phyloP scores from a whole-genome alignment of 53 echinoderm and acorn worm genomes.

The Actinopyga echinites region DNA sequence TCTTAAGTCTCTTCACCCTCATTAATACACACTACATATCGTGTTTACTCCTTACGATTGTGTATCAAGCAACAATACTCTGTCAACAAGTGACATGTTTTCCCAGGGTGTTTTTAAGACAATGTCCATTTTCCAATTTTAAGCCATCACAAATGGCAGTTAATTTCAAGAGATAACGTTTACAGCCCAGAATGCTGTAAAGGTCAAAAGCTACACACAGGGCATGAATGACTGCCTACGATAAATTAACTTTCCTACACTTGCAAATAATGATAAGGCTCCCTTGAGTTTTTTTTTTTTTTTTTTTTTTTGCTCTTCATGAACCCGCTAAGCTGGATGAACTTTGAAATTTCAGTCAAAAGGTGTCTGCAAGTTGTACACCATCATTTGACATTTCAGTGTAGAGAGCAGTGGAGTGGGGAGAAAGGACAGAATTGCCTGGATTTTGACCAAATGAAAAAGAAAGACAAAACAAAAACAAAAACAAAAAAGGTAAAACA shows the following conservation, averaged over 20 bases:
- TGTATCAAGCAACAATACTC: neutral
- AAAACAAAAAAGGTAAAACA: constrained; percentile 8
- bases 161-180: neutral
- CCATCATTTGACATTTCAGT: constrained; percentile 22
- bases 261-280: neutral
- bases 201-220: neutral
- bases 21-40: too few relatives aligned
- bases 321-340: constrained; percentile 20
- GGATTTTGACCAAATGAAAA: constrained; percentile 18
- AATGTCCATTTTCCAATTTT: constrained; percentile 4
- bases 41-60: too few relatives aligned
- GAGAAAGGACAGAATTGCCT: constrained; percentile 18
- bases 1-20: too few relatives aligned
- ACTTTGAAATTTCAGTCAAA: constrained; percentile 44
- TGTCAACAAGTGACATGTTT: constrained; percentile 7
- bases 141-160: constrained; percentile 8
- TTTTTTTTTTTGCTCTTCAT: neutral
- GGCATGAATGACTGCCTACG: neutral
- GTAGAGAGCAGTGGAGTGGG: neutral
- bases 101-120: neutral
- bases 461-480: too few relatives aligned
- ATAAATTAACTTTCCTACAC: constrained; percentile 23
- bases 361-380: constrained; percentile 41
- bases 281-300: neutral
- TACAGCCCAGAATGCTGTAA: neutral